These are phyloP conservation scores for Drosophila lacicola DNA, from an alignment of 2,888 invertebrate species.

Conservation along the genomic window DNA sequence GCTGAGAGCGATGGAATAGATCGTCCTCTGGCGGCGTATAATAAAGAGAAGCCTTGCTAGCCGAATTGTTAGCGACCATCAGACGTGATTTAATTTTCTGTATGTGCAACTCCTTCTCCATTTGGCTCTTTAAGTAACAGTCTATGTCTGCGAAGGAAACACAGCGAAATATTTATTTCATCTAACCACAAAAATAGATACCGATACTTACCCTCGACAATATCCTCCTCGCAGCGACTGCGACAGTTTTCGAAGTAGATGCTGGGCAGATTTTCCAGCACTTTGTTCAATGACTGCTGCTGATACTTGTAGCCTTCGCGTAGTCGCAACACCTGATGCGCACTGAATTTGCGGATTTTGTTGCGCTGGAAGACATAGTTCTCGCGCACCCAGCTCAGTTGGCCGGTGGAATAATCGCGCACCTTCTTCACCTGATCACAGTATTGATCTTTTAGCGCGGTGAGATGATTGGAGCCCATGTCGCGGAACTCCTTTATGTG, in stretches of 20 bases:
- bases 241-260: constrained; percentile 97
- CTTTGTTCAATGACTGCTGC: constrained; percentile 97
- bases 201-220: constrained; percentile 81
- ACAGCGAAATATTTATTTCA: neutral
- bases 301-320: constrained; percentile 98
- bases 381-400: constrained; percentile 96
- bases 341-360: constrained; percentile 97
- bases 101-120: constrained; percentile 79
- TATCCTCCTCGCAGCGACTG: constrained; percentile 88
- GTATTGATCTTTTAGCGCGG: constrained; percentile 95
- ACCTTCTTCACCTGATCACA: constrained; percentile 96
- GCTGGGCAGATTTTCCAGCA: constrained; percentile 95
- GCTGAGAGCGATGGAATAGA: constrained; percentile 64
- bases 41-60: constrained; percentile 91
- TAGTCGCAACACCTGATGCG: constrained; percentile 94
- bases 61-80: constrained; percentile 82
- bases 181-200: neutral
- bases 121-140: constrained; percentile 84
- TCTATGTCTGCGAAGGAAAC: constrained; percentile 79
- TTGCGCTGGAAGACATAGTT: constrained; percentile 98
- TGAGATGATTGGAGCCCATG: constrained; percentile 95
- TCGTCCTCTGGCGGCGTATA: constrained; percentile 89
- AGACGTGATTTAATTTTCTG: constrained; percentile 80
- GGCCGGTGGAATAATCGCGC: constrained; percentile 95
- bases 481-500: constrained; percentile 95